Evolutionary conservation across 2,888 invertebrate genomes (phyloP).

Genomic region (Nymphalis polychloros): DNA sequence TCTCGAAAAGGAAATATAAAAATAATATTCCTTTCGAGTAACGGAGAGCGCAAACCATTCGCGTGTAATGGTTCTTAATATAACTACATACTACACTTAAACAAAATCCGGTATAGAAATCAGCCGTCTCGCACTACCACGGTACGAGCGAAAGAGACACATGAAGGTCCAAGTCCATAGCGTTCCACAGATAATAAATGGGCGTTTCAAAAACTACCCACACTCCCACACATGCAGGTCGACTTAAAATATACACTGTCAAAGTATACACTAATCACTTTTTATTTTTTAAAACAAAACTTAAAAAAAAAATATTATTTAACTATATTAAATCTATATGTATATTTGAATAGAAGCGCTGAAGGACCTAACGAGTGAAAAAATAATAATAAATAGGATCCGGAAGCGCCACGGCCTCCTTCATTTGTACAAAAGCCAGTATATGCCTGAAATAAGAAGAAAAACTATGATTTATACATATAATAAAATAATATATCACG

Average conservation of each 20-base stretch:
- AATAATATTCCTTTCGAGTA: neutral
- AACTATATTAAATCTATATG: conserved; percentile 69
- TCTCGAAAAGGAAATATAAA: neutral
- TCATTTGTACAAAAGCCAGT: conserved; percentile 75
- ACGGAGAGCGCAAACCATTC: conserved; percentile 3
- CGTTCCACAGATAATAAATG: conserved; percentile 18
- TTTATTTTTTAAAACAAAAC: conserved; percentile 56
- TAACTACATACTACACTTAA: conserved; percentile 25
- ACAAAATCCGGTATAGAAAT: conserved; percentile 28
- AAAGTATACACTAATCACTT: conserved; percentile 53
- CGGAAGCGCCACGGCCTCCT: conserved; percentile 60
- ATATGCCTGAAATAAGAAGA: conserved; percentile 58
- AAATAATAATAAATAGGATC: conserved; percentile 75
- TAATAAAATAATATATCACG: too few species aligned
- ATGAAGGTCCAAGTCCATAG: conserved; percentile 17
- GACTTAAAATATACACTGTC: conserved; percentile 48
- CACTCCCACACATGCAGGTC: conserved; percentile 58
- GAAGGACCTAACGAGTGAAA: conserved; percentile 74
- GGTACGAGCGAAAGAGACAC: conserved; percentile 25
- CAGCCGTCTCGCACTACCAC: conserved; percentile 27
- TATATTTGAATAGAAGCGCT: conserved; percentile 74
- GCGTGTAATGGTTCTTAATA: conserved; percentile 10
- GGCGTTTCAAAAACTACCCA: conserved; percentile 41
- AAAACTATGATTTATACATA: neutral
- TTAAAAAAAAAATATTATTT: conserved; percentile 64